These are phyloP conservation scores for Archilochus colubris DNA, from an alignment of 2,113 vertebrate species.

Conservation along the genomic window DNA sequence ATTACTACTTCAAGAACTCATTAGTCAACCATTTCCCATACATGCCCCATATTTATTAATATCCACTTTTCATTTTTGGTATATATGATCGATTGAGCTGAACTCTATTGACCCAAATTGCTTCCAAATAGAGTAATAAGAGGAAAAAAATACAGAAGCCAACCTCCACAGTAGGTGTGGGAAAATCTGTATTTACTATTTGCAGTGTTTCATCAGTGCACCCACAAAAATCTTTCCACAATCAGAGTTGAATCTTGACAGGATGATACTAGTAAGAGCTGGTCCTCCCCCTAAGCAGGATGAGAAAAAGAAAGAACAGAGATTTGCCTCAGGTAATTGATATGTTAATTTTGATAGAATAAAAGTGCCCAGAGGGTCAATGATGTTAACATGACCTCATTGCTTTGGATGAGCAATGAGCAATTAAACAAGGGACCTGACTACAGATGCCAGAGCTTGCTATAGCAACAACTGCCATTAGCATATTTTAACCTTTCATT, in stretches of 20 bases:
- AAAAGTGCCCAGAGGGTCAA: background rate
- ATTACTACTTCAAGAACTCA: background rate
- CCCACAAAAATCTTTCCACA: background rate
- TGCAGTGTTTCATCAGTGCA: background rate
- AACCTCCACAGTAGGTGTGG: background rate
- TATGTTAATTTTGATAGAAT: constrained; percentile 46
- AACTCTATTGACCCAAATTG: background rate
- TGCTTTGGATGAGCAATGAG: background rate
- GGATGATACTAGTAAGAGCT: background rate
- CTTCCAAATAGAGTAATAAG: background rate
- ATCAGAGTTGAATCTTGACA: background rate
- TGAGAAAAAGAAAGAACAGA: background rate
- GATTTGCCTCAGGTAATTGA: background rate
- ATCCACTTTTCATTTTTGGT: background rate
- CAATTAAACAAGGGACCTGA: background rate
- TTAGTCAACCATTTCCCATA: background rate
- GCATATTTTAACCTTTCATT: constrained; percentile 16
- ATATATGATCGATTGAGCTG: background rate
- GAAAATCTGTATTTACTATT: background rate
- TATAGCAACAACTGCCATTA: constrained; percentile 35
- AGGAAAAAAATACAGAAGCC: background rate
- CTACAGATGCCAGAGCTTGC: constrained; percentile 13
- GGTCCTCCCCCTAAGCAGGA: background rate
- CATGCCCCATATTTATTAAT: background rate
- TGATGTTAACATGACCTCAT: constrained; percentile 55